Base-by-base conservation (phyloP, 2,888 invertebrate genomes). In the Operophtera brumata region DNA sequence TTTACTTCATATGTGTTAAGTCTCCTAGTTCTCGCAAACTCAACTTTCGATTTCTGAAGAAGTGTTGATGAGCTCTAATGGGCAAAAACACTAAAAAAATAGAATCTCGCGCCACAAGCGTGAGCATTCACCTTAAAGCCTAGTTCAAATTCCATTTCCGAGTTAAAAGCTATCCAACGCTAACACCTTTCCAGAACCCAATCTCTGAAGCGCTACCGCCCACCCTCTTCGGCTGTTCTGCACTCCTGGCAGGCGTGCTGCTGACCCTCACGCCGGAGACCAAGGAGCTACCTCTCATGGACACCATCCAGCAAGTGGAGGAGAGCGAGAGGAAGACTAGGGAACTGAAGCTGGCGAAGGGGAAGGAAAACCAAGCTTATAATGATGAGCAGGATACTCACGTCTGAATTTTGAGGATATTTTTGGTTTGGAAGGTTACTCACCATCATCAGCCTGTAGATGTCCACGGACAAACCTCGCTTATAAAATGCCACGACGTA, bases 201-300 rank as follows among this genome's bases (percentile, higher is more conserved):
- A 62, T 88, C 12, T 87, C 82, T 9, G 70, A 72, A 36, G 66
- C 77, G 0, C 69, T 91, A 0, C 91, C 91, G 0, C 65, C 85
- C 1, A 66, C 87, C 30, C 75, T 86, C 28, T 91, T 91, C 62
- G 86, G 86, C 0, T 71, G 70, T 2, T 74, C 83, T 10, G 77
- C 90, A 0, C 47, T 83, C 5, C 45, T 78, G 3, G 66, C 87
- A 0, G 84, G 87, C 0, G 25, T 73, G 1, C 71, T 82, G 0
- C 61, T 85, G 2, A 67, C 64, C 11, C 57, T 82, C 0, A 84
- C 83, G 10, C 86, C 87, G 0, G 87, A 88, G 68, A 88, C 87
- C 0, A 85, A 75, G 55, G 73, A 73, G 11, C 55, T 75, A 11
- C 82, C 86, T 0, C 78, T 88, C 1, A 72, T 80, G 67, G 84